A percentile compares a stretch with the other conserved stretches of the same genome.
phyloP scores from a whole-genome alignment of 2,888 invertebrate species.

The Spilarctia lutea region DNA sequence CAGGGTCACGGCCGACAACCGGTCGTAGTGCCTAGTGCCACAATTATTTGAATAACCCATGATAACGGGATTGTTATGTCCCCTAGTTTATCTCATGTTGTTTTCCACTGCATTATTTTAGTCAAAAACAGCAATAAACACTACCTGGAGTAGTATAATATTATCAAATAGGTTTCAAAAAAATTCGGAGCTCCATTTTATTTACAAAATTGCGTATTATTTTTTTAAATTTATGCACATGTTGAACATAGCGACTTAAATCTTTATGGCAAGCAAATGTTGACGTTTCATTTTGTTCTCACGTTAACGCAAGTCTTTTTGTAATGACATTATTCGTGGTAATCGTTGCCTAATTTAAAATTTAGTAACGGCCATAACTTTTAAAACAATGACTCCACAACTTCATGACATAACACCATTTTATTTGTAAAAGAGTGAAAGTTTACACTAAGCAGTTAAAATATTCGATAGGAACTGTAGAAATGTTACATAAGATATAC shows the following conservation, averaged over 20 bases:
- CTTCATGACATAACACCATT: slow-evolving; percentile 9
- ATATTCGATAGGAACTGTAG: background rate
- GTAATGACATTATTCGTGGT: background rate
- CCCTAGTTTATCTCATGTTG: slow-evolving; percentile 48
- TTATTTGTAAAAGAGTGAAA: slow-evolving; percentile 12
- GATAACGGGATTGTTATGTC: slow-evolving; percentile 65
- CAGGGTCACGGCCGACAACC: slow-evolving; percentile 82
- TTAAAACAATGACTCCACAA: slow-evolving; percentile 15
- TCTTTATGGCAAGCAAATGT: slow-evolving; percentile 3
- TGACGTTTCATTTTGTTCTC: slow-evolving; percentile 4
- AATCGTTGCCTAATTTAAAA: slow-evolving; percentile 4
- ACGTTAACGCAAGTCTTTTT: slow-evolving; percentile 2
- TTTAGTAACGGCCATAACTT: slow-evolving; percentile 11
- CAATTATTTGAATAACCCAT: slow-evolving; percentile 67
- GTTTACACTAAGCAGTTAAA: slow-evolving; percentile 2
- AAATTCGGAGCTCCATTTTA: background rate
- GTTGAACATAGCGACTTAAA: background rate
- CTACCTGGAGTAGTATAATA: background rate
- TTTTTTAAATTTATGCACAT: background rate
- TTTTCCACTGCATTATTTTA: slow-evolving; percentile 22
- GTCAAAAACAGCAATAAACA: background rate
- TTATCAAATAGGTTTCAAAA: background rate
- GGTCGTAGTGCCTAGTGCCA: slow-evolving; percentile 67
- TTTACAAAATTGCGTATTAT: background rate
- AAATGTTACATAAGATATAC: background rate